Base-by-base conservation (phyloP, 2,113 vertebrate species). In the Lucifuga dentata region DNA sequence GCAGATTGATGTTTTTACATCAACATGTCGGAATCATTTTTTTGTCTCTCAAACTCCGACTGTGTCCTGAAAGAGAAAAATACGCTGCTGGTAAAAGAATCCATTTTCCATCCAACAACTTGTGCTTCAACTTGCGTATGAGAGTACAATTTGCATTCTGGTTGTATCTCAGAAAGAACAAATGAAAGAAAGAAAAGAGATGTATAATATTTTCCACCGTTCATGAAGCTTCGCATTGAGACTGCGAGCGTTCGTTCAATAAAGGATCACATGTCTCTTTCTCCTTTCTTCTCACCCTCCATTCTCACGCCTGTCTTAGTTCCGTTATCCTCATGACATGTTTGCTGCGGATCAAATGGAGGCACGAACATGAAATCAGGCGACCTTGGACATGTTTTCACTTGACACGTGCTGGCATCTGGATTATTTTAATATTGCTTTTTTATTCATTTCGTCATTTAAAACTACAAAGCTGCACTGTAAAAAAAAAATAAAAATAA, bases 181-280 rank as follows among this genome's bases (percentile, higher is more conserved):
- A 56, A 68, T 17, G 21, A 58, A 19, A 33, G 36, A n/a, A 63
- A 67, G 66, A 73, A 52, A 51, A 60, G 50, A 60, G 26, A 59
- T 48, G 49, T 29, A 40, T 17, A 52, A 59, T 53, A 24, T 76
- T 38, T 69, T 29, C 35, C 2, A 2, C 40, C 2, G 12, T 68
- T 78, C 81, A 67, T 72, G 46, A 79, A 58, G 39, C 10, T 44
- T 62, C 9, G 11, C 70, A 74, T 75, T 74, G 57, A 80, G 59
- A 63, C 7, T 1, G 19, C 68, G 58, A 35, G 26, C 15, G 23
- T 56, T 73, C 63, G 35, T 71, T 74, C 68, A 60, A 49, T 58
- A 65, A 39, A 75, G 57, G 46, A 76, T 60, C 43, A 61, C 35
- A 49, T 19, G 63, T 58, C 33, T 48, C 26, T 49, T 68, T 44